Conservation (phyloP, 2,888 invertebrate genomes). For the Embidobia sp. region DNA sequence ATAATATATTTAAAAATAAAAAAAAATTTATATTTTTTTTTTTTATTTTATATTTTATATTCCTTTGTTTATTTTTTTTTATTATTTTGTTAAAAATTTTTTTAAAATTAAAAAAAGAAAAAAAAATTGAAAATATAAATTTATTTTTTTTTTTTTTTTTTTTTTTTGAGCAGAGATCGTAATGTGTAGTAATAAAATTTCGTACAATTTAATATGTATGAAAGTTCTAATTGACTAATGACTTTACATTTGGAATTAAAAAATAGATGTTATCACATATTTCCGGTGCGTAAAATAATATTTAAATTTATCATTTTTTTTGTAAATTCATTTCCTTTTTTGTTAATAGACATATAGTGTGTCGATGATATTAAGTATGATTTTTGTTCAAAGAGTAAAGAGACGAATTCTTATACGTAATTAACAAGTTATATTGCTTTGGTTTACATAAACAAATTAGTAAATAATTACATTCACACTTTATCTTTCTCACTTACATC, state of each 20-base stretch:
- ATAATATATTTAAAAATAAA: too few species aligned
- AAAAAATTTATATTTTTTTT: too few species aligned
- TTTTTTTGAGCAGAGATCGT: conserved; percentile 61
- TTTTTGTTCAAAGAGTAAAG: conserved; percentile 59
- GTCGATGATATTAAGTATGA: conserved; percentile 42
- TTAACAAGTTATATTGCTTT: conserved; percentile 76
- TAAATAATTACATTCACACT: conserved; percentile 64
- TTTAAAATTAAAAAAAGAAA: too few species aligned
- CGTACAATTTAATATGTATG: conserved; percentile 54
- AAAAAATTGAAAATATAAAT: conserved; percentile 52
- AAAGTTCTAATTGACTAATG: conserved; percentile 69
- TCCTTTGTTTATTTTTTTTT: too few species aligned
- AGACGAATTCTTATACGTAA: conserved; percentile 66
- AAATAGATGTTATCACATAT: conserved; percentile 63
- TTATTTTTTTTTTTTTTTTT: conserved; percentile 52
- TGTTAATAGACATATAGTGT: conserved; percentile 41
- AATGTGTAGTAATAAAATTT: conserved; percentile 61
- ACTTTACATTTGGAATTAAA: conserved; percentile 63
- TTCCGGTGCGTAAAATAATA: conserved; percentile 43
- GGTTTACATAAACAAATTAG: conserved; percentile 71
- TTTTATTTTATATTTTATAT: too few species aligned
- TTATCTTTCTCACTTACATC: conserved; percentile 42
- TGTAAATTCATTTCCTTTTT: conserved; percentile 11
- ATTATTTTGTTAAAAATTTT: too few species aligned
- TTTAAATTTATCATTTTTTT: conserved; percentile 28